phyloP scores from a whole-genome alignment of 2,888 invertebrate species.

The Pterobdella sp. region DNA sequence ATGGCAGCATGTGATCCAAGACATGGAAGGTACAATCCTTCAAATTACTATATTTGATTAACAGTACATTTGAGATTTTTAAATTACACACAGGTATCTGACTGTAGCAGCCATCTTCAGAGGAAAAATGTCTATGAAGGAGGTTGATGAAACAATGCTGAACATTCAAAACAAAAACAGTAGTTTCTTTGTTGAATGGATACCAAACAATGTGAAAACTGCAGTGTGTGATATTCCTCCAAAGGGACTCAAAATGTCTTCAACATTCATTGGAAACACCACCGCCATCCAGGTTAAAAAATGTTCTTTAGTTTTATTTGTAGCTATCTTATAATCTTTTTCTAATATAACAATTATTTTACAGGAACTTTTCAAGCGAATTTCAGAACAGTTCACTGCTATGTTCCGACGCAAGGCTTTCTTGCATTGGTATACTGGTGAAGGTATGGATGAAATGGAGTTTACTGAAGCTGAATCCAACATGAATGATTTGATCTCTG shows the following conservation, averaged over 20 bases:
- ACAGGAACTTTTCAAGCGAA: too few relatives aligned
- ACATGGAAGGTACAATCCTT: slow-evolving; percentile 61
- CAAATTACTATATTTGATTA: slow-evolving; percentile 38
- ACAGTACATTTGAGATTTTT: slow-evolving; percentile 44
- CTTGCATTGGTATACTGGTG: too few relatives aligned
- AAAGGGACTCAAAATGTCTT: slow-evolving; percentile 76
- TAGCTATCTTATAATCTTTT: too few relatives aligned
- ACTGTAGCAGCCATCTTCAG: slow-evolving; percentile 79
- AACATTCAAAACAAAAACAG: slow-evolving; percentile 90
- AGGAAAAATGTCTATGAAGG: slow-evolving; percentile 88
- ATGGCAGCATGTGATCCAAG: slow-evolving; percentile 91
- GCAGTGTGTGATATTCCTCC: slow-evolving; percentile 88
- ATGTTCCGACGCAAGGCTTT: too few relatives aligned
- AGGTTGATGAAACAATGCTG: slow-evolving; percentile 83
- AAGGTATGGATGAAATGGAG: too few relatives aligned
- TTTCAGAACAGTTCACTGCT: too few relatives aligned
- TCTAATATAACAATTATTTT: too few relatives aligned
- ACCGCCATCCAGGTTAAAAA: slow-evolving; percentile 49
- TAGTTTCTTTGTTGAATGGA: slow-evolving; percentile 77
- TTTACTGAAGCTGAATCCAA: too few relatives aligned
- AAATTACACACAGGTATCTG: slow-evolving; percentile 60
- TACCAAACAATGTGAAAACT: slow-evolving; percentile 81
- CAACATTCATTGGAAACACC: slow-evolving; percentile 72
- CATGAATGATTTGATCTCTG: too few relatives aligned
- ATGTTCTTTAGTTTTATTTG: too few relatives aligned